Evolutionary conservation across 2,888 invertebrate species (phyloP).

Genomic region (Ochropleura leucogaster): DNA sequence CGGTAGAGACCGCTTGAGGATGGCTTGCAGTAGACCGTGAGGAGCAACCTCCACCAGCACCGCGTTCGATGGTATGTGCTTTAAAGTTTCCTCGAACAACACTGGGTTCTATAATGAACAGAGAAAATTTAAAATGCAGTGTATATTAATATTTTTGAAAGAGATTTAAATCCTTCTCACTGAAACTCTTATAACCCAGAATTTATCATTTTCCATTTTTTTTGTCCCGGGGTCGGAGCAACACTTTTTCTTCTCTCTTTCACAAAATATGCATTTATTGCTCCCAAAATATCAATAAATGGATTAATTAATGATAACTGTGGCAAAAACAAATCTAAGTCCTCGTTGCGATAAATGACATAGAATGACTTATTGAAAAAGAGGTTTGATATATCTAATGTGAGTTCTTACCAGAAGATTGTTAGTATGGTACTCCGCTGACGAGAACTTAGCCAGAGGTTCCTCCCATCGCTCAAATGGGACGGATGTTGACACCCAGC

Average conservation of each 20-base stretch:
- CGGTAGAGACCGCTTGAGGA: slow-evolving; percentile 94
- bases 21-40: slow-evolving; percentile 96
- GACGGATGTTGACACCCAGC: slow-evolving; percentile 96
- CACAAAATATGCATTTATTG: too few relatives aligned
- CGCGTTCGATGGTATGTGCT: slow-evolving; percentile 94
- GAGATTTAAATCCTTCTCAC: neutral
- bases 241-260: too few relatives aligned
- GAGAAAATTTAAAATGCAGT: too few relatives aligned
- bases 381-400: too few relatives aligned
- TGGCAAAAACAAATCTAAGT: too few relatives aligned
- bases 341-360: too few relatives aligned
- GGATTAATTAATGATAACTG: too few relatives aligned
- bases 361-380: too few relatives aligned
- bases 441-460: slow-evolving; percentile 46
- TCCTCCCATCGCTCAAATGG: slow-evolving; percentile 83
- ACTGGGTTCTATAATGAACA: slow-evolving; percentile 89
- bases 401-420: slow-evolving; percentile 55
- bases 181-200: neutral
- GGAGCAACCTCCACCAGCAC: slow-evolving; percentile 97
- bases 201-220: neutral
- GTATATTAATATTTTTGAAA: too few relatives aligned
- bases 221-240: too few relatives aligned
- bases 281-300: too few relatives aligned
- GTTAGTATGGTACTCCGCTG: slow-evolving; percentile 60
- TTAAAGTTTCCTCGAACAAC: slow-evolving; percentile 95